Evolutionary conservation across 2,888 invertebrate species (phyloP).

Genomic region (Caenorhabditis imperialis): DNA sequence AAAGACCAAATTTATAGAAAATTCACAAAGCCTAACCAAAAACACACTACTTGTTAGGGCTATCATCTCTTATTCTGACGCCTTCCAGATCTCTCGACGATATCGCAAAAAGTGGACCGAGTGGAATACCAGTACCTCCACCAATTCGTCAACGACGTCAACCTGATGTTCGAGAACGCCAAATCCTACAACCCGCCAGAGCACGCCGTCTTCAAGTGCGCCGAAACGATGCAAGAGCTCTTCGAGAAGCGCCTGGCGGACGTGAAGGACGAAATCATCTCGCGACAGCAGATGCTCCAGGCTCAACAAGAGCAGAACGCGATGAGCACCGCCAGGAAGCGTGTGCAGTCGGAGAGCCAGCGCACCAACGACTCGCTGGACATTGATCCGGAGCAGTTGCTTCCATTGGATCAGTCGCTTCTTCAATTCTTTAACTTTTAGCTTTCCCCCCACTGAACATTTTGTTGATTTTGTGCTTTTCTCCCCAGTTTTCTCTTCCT

Average conservation of each 20-base stretch:
- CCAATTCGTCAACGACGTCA: slow-evolving; percentile 97
- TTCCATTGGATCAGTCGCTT: slow-evolving; percentile 26
- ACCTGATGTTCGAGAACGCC: slow-evolving; percentile 98
- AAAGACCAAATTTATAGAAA: too few relatives aligned
- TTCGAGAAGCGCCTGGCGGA: slow-evolving; percentile 85
- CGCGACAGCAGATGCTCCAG: slow-evolving; percentile 1
- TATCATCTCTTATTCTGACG: background rate
- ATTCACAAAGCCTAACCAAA: too few relatives aligned
- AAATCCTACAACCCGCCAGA: slow-evolving; percentile 80
- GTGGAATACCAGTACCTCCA: slow-evolving; percentile 78
- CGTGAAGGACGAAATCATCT: slow-evolving; percentile 19
- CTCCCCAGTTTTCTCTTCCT: background rate
- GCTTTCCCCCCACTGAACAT: background rate
- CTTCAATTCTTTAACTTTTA: slow-evolving; percentile 7
- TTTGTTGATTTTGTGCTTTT: background rate
- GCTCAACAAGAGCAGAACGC: slow-evolving; percentile 12
- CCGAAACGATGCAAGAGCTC: slow-evolving; percentile 93
- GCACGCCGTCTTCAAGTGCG: slow-evolving; percentile 95
- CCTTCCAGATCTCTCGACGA: slow-evolving; percentile 89
- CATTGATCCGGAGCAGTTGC: slow-evolving; percentile 67
- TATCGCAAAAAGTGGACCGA: slow-evolving; percentile 79
- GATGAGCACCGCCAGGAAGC: slow-evolving; percentile 9
- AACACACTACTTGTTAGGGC: too few relatives aligned
- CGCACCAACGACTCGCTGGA: slow-evolving; percentile 64
- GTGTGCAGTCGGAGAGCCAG: slow-evolving; percentile 43